phyloP scores from a whole-genome alignment of 2,888 invertebrate genomes.

The Sminthurinus aureus region DNA sequence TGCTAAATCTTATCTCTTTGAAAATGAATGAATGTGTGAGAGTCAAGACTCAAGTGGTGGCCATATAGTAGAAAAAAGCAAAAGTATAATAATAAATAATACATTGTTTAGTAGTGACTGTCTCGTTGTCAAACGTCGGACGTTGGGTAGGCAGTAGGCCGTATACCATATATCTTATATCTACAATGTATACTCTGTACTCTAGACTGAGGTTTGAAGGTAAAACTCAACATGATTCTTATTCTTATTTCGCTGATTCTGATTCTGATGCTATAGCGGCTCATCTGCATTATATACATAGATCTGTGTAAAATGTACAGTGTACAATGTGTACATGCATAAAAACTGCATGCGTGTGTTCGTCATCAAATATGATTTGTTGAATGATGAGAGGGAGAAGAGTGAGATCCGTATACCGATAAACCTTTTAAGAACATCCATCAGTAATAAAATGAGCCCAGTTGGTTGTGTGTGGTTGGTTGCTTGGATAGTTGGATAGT shows the following conservation, averaged over 20 bases:
- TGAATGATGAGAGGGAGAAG: neutral
- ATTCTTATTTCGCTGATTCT: no score
- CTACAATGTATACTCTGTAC: no score
- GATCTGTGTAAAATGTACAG: no score
- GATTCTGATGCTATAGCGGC: no score
- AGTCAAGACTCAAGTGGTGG: neutral
- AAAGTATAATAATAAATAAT: neutral
- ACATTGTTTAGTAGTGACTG: neutral
- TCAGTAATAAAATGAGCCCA: slow-evolving; percentile 19
- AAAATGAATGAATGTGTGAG: neutral
- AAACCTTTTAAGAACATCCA: slow-evolving; percentile 27
- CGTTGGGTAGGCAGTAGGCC: neutral
- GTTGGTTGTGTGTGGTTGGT: slow-evolving; percentile 8
- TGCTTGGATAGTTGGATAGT: no score
- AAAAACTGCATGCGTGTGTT: neutral
- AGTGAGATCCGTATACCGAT: slow-evolving; percentile 10
- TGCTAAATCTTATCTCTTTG: neutral
- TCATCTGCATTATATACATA: no score
- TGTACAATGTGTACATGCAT: no score
- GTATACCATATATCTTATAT: no score
- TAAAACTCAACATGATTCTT: neutral
- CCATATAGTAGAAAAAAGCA: neutral
- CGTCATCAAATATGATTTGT: slow-evolving; percentile 10
- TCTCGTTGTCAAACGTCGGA: neutral
- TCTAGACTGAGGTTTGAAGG: neutral